Percentiles rank a stretch among this genome's conserved stretches.
Evolutionary conservation across 2,113 vertebrate genomes (phyloP).

Genomic region (Cephalopholis sonnerati): DNA sequence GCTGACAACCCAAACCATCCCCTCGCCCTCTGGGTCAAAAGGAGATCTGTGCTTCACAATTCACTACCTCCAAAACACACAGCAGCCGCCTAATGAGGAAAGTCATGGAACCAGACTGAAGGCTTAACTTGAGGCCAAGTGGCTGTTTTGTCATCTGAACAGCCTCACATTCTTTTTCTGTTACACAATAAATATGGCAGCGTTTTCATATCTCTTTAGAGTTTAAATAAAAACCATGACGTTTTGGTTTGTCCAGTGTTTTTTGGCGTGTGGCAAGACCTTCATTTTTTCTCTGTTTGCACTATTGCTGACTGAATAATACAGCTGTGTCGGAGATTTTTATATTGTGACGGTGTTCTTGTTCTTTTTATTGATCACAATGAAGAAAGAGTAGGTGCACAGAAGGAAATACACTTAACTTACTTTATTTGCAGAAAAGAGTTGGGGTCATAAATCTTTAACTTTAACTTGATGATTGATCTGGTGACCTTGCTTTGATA

Average conservation of each 20-base stretch:
- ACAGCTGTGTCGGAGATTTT: not conserved
- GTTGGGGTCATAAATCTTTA: not conserved
- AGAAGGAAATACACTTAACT: not conserved
- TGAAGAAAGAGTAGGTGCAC: not conserved
- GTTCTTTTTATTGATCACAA: not conserved
- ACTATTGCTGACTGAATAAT: not conserved
- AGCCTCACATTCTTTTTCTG: not conserved
- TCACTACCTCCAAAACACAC: constrained; percentile 56
- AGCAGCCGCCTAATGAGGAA: constrained; percentile 58
- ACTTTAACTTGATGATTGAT: not conserved
- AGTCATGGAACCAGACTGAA: constrained; percentile 43
- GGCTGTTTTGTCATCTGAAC: constrained; percentile 33
- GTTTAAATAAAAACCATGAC: not conserved
- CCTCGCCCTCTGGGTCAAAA: constrained; percentile 43
- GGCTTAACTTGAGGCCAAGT: constrained; percentile 33
- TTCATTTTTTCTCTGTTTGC: not conserved
- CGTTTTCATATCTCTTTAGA: not conserved
- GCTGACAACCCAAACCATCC: not conserved
- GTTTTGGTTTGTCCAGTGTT: not conserved
- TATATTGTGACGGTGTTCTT: not conserved
- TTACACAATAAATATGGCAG: not conserved
- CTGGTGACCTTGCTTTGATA: not conserved
- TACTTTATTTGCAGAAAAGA: not conserved
- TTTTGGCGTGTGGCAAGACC: not conserved
- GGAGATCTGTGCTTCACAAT: constrained; percentile 45